Conservation (phyloP, 2,888 invertebrate genomes). For the Sclerodermus sp. region DNA sequence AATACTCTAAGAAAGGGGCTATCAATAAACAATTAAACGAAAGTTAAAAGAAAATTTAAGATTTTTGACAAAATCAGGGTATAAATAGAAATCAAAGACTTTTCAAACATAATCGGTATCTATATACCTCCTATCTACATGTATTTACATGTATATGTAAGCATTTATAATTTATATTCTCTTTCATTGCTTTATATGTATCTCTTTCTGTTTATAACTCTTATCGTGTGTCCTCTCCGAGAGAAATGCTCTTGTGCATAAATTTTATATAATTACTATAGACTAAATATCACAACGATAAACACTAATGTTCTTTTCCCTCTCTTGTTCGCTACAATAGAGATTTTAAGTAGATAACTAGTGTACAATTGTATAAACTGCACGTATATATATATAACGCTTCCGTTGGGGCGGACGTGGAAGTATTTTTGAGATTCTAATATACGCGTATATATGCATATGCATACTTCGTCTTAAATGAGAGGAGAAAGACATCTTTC, state of each 20-base stretch:
- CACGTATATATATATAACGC: slow-evolving; percentile 29
- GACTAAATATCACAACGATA: slow-evolving; percentile 35
- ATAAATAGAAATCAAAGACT: too few relatives aligned
- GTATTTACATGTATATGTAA: slow-evolving; percentile 15
- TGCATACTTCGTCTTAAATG: too few relatives aligned
- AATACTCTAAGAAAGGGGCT: too few relatives aligned
- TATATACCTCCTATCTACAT: slow-evolving; percentile 18
- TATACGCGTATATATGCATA: slow-evolving; percentile 24
- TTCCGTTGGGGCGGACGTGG: slow-evolving; percentile 36
- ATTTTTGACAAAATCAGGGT: too few relatives aligned
- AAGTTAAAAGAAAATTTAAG: too few relatives aligned
- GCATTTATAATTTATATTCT: not conserved
- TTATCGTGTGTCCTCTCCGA: too few relatives aligned
- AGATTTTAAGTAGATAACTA: slow-evolving; percentile 37
- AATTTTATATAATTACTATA: slow-evolving; percentile 1
- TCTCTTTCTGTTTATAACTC: too few relatives aligned
- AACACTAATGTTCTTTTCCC: slow-evolving; percentile 26
- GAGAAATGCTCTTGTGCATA: too few relatives aligned
- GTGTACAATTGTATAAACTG: slow-evolving; percentile 35
- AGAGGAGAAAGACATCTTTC: too few relatives aligned
- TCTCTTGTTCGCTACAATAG: slow-evolving; percentile 15
- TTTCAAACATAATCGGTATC: too few relatives aligned
- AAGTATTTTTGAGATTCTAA: slow-evolving; percentile 29
- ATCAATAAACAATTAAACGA: too few relatives aligned
- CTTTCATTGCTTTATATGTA: not conserved